These are phyloP conservation scores for Lomographa bimaculata DNA, from an alignment of 2,888 invertebrate genomes.

Conservation along the genomic window DNA sequence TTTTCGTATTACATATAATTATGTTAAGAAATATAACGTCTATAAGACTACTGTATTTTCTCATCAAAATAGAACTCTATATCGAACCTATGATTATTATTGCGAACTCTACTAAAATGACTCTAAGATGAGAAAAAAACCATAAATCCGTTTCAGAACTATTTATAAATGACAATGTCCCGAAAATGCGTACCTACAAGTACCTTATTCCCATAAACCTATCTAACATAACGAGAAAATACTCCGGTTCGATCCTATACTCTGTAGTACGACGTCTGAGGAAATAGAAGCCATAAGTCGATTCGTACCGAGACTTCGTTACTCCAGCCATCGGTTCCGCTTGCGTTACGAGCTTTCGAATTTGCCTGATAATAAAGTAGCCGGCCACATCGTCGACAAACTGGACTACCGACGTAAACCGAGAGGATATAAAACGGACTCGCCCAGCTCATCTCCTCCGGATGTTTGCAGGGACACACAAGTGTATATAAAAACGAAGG, in stretches of 20 bases:
- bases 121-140: too few species aligned
- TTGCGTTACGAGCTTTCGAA: slow-evolving; percentile 66
- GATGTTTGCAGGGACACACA: slow-evolving; percentile 55
- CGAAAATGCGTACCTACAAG: slow-evolving; percentile 16
- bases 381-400: slow-evolving; percentile 50
- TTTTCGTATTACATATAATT: too few species aligned
- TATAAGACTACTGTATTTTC: too few species aligned
- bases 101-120: too few species aligned
- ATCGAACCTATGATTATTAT: too few species aligned
- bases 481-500: slow-evolving; percentile 38
- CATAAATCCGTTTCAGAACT: too few species aligned
- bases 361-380: slow-evolving; percentile 74
- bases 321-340: slow-evolving; percentile 57
- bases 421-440: slow-evolving; percentile 61
- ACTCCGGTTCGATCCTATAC: slow-evolving; percentile 30
- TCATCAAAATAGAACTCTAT: too few species aligned
- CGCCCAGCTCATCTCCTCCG: slow-evolving; percentile 66
- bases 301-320: slow-evolving; percentile 56
- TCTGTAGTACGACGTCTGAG: slow-evolving; percentile 38
- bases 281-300: slow-evolving; percentile 71
- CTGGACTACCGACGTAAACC: slow-evolving; percentile 54
- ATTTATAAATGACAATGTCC: slow-evolving; percentile 9
- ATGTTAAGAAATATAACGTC: too few species aligned
- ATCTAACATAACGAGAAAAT: slow-evolving; percentile 21
- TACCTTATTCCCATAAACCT: slow-evolving; percentile 15